Conservation (phyloP, 2,797 vertebrate species). For the Jordanella pulchra region DNA sequence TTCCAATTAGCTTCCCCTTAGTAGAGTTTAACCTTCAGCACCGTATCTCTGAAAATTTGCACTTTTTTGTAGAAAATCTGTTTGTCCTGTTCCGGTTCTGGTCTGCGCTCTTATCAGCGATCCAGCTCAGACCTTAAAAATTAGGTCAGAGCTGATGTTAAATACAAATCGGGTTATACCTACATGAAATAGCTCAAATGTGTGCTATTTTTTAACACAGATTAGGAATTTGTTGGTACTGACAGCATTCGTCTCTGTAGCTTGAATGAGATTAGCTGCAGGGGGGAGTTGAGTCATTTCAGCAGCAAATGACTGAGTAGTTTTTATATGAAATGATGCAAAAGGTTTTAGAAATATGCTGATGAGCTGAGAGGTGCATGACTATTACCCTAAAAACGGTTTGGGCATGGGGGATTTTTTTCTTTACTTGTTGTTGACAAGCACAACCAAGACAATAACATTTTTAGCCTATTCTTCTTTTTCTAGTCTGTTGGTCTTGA, state of each 20-base stretch:
- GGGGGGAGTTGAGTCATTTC: conserved; percentile 38
- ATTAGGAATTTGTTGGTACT: neutral
- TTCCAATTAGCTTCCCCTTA: neutral
- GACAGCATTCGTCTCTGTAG: conserved; percentile 3
- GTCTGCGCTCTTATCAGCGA: neutral
- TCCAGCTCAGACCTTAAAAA: neutral
- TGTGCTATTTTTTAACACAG: neutral
- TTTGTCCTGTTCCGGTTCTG: neutral
- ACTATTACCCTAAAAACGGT: conserved; percentile 11
- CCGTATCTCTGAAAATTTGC: neutral
- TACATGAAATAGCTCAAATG: neutral
- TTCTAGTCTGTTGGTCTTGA: neutral
- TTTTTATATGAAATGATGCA: conserved; percentile 38
- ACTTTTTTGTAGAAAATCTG: neutral
- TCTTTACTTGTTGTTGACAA: neutral
- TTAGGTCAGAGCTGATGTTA: neutral
- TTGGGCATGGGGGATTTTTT: conserved; percentile 6
- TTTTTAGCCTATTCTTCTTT: too few species aligned
- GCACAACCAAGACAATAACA: neutral
- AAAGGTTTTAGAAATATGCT: neutral
- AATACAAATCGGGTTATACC: neutral
- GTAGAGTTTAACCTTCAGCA: neutral
- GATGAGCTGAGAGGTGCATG: conserved; percentile 36
- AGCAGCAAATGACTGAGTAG: neutral
- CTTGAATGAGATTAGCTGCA: conserved; percentile 13